Conservation (phyloP, 2,888 invertebrate species). For the Aleiodes alternator region DNA sequence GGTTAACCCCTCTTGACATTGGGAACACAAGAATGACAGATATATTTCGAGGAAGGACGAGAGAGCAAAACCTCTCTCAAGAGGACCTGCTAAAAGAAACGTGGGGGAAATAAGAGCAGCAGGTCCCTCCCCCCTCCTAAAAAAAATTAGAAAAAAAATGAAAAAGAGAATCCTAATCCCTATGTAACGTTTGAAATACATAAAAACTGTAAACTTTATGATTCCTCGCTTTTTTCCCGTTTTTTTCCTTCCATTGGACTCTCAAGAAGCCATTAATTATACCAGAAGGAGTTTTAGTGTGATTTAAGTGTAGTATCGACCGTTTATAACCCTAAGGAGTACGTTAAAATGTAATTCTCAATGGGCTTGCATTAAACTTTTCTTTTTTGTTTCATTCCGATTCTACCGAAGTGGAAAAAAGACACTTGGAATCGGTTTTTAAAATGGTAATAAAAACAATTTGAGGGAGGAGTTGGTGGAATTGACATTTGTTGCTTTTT, state of each 20-base stretch:
- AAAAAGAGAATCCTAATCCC: constrained; percentile 38
- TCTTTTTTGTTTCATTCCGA: constrained; percentile 3
- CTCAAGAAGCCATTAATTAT: constrained; percentile 41
- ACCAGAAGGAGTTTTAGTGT: constrained; percentile 24
- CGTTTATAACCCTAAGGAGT: constrained; percentile 50
- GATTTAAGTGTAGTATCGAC: constrained; percentile 54
- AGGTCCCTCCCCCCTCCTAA: background rate
- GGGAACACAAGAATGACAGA: constrained; percentile 47
- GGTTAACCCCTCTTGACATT: constrained; percentile 56
- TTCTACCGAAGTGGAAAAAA: constrained; percentile 21
- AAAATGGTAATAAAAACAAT: constrained; percentile 32
- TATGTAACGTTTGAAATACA: constrained; percentile 29
- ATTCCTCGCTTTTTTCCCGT: constrained; percentile 22
- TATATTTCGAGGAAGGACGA: constrained; percentile 52
- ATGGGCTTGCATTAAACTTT: background rate
- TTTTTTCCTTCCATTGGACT: constrained; percentile 25
- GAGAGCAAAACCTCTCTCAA: constrained; percentile 32
- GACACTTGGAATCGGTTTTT: constrained; percentile 3
- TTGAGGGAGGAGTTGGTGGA: background rate
- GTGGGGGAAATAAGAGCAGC: constrained; percentile 35
- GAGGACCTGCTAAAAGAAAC: constrained; percentile 32
- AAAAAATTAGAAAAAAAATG: constrained; percentile 12
- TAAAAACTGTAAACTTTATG: constrained; percentile 39
- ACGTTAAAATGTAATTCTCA: constrained; percentile 44
- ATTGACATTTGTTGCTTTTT: constrained; percentile 6